phyloP scores from a whole-genome alignment of 2,888 invertebrate genomes.

The Oeneis ivallda region DNA sequence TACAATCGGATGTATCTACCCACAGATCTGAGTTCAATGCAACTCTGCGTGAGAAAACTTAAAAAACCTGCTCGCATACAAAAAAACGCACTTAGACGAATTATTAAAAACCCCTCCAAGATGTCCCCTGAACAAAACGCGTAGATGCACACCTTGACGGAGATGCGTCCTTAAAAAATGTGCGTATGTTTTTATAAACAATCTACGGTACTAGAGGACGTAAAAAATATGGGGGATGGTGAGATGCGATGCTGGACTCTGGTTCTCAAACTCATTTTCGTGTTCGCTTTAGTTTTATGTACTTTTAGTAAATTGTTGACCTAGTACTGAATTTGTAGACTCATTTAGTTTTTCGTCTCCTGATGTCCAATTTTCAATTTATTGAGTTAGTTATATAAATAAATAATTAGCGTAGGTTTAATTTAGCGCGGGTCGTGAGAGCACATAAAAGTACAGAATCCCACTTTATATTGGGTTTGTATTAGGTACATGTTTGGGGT shows the following conservation, averaged over 20 bases:
- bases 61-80: constrained; percentile 77
- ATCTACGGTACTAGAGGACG: constrained; percentile 56
- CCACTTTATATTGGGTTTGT: too few species aligned
- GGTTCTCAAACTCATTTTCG: constrained; percentile 48
- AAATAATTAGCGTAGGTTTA: too few species aligned
- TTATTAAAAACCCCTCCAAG: constrained; percentile 71
- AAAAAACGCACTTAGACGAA: constrained; percentile 70
- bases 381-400: too few species aligned
- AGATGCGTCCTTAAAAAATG: constrained; percentile 77
- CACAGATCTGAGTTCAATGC: constrained; percentile 75
- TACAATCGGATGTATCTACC: constrained; percentile 77
- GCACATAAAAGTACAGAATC: too few species aligned
- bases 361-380: too few species aligned
- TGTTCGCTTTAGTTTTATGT: not conserved
- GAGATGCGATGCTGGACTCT: constrained; percentile 40
- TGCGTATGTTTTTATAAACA: constrained; percentile 80
- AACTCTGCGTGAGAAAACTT: constrained; percentile 77
- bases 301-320: too few species aligned
- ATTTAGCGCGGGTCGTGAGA: too few species aligned
- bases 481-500: too few species aligned
- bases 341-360: not conserved
- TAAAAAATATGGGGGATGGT: constrained; percentile 60
- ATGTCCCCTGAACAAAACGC: constrained; percentile 70
- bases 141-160: constrained; percentile 71
- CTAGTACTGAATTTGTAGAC: not conserved